Evolutionary conservation across 2,888 invertebrate species (phyloP), one percentile per base, ranked within the genome.

Genomic region (Clanis bilineata): DNA sequence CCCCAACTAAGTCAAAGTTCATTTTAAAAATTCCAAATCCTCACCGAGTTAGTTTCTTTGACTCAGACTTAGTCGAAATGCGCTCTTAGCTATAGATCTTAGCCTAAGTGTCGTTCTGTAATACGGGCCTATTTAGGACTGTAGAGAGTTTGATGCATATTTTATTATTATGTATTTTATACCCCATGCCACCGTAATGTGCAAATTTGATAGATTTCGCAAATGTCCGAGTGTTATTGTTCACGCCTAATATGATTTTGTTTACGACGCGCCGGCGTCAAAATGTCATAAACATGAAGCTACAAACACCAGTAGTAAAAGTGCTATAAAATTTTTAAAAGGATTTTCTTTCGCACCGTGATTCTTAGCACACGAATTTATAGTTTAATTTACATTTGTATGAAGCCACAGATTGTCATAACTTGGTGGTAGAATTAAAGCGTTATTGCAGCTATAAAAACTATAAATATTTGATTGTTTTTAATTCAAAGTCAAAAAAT

Each of bases 201-300:
- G 32, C 51, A 51, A 32, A 51, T 51, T 51, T 51, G 51, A 51
- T 51, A 32, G 51, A 51, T 51, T 32, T 51, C 47, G 51, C 51
- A 51, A 51, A 32, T 51, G 51, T 51, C 51, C 51, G 51, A 15
- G 18, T 44, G 43, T 57, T 57, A 57, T 57, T 57, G 32, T 57
- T 57, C 45, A 45, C 57, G 57, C 32, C 28, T 36, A 57, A 57
- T 57, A 57, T 57, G 45, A 45, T 57, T 57, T 45, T 28, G 43
- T 56, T 57, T 51, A 51, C 18, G 51, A 51, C 32, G 28, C 51
- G 51, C 9, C 32, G 51, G 28, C 51, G 51, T 51, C 51, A 51
- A 51, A 22, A 51, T 10, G 51, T 28, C 51, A 51, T 51, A 51
- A 51, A 51, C 51, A 32, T 32, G 28, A 51, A 44, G 25, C 28